A percentile compares a stretch with the other conserved stretches of the same genome.
Evolutionary conservation across 2,888 invertebrate species (phyloP).

Genomic region (Dolichomitus sp.): DNA sequence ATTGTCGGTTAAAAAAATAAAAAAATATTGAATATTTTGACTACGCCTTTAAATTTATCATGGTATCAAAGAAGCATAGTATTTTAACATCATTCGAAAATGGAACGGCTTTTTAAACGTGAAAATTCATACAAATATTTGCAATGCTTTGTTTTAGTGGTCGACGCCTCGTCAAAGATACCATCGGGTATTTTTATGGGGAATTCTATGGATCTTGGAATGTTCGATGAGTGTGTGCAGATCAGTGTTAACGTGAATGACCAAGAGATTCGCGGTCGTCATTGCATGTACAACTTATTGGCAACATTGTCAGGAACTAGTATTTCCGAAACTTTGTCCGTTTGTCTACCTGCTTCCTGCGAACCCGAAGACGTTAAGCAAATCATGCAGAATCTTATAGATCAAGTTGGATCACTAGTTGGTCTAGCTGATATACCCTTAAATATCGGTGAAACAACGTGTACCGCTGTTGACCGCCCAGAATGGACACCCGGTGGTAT

Average conservation of each 20-base stretch:
- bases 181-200: constrained; percentile 86
- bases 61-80: too few species aligned
- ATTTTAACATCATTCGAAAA: not conserved
- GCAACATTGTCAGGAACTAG: constrained; percentile 73
- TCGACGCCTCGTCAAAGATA: constrained; percentile 86
- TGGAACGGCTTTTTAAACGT: not conserved
- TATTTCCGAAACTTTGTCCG: constrained; percentile 81
- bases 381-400: constrained; percentile 50
- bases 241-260: constrained; percentile 71
- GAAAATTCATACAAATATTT: not conserved
- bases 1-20: too few species aligned
- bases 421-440: not conserved
- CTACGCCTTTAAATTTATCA: too few species aligned
- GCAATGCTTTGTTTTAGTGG: constrained; percentile 81
- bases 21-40: too few species aligned
- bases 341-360: constrained; percentile 86
- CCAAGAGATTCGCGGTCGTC: constrained; percentile 82
- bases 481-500: constrained; percentile 69
- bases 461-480: constrained; percentile 52
- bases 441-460: constrained; percentile 30
- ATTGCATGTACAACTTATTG: constrained; percentile 81
- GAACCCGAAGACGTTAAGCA: constrained; percentile 76
- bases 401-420: constrained; percentile 12
- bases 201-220: constrained; percentile 85
- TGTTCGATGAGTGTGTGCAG: constrained; percentile 85